phyloP scores from a whole-genome alignment of 2,113 vertebrate species.

The Trogon melanurus region DNA sequence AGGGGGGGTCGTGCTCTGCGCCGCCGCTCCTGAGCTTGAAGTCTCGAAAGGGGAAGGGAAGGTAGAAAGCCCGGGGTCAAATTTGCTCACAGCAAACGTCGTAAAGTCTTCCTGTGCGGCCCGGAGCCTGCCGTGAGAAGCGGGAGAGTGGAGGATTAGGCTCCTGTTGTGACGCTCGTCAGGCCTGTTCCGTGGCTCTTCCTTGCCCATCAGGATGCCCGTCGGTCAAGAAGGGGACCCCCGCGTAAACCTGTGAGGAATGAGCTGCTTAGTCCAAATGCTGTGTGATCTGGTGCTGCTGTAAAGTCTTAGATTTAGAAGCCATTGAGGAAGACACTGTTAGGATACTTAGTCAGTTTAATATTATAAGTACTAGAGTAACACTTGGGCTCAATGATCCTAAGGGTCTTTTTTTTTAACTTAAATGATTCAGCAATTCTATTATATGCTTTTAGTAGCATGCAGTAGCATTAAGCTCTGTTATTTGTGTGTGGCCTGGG shows the following conservation, averaged over 20 bases:
- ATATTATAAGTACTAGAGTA: too few species aligned
- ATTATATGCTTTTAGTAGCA: accelerated
- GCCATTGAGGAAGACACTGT: accelerated
- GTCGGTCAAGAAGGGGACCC: accelerated
- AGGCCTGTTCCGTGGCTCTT: accelerated
- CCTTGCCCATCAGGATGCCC: not conserved
- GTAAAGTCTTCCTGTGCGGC: not conserved
- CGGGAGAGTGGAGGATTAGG: accelerated
- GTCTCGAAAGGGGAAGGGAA: too few species aligned
- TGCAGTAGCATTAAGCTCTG: accelerated
- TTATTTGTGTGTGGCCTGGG: not conserved
- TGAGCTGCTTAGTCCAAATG: accelerated
- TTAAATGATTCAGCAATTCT: too few species aligned
- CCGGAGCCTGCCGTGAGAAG: accelerated
- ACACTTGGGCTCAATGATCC: too few species aligned
- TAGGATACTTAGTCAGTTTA: accelerated
- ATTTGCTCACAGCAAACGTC: accelerated
- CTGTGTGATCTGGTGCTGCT: not conserved
- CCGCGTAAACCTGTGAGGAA: accelerated
- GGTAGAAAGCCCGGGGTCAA: not conserved
- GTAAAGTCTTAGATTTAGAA: not conserved
- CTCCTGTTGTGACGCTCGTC: accelerated
- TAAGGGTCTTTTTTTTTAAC: too few species aligned
- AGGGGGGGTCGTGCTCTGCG: accelerated
- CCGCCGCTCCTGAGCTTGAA: not conserved